Conservation (phyloP, 2,113 vertebrate genomes). For the Podarcis muralis region DNA sequence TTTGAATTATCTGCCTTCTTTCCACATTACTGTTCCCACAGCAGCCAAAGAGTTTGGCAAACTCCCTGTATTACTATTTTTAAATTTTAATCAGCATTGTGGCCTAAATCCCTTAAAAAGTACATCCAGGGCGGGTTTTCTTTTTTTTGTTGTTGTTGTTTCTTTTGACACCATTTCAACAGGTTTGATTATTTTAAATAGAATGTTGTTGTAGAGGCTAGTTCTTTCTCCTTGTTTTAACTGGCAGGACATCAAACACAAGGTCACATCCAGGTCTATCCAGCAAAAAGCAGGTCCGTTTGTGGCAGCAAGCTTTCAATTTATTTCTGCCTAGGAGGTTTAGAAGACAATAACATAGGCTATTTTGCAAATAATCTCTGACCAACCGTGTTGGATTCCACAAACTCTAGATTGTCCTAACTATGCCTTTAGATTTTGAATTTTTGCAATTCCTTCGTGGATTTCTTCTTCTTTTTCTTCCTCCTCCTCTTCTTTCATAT, state of each 20-base stretch:
- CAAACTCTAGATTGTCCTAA: background rate
- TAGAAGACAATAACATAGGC: background rate
- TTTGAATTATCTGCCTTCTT: background rate
- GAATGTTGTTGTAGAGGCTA: background rate
- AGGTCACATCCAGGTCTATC: background rate
- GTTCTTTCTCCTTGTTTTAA: background rate
- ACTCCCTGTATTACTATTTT: background rate
- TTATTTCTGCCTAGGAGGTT: constrained; percentile 12
- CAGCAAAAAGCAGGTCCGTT: background rate
- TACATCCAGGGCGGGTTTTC: background rate
- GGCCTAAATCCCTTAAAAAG: background rate
- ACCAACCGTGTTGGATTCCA: background rate
- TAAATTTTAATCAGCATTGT: constrained; percentile 7
- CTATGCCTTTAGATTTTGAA: background rate
- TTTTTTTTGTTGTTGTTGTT: background rate
- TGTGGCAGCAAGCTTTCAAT: background rate
- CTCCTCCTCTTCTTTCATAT: too few relatives aligned
- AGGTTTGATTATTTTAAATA: constrained; percentile 1
- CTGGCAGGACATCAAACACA: background rate
- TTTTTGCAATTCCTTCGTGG: background rate
- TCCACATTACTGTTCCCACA: background rate
- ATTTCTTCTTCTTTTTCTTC: background rate
- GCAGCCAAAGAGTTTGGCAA: background rate
- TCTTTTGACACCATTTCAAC: constrained; percentile 26
- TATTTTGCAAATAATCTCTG: background rate